Percentiles rank a stretch among this genome's conserved stretches.
Evolutionary conservation across 2,797 vertebrate species (phyloP).

Genomic region (Labroides dimidiatus): DNA sequence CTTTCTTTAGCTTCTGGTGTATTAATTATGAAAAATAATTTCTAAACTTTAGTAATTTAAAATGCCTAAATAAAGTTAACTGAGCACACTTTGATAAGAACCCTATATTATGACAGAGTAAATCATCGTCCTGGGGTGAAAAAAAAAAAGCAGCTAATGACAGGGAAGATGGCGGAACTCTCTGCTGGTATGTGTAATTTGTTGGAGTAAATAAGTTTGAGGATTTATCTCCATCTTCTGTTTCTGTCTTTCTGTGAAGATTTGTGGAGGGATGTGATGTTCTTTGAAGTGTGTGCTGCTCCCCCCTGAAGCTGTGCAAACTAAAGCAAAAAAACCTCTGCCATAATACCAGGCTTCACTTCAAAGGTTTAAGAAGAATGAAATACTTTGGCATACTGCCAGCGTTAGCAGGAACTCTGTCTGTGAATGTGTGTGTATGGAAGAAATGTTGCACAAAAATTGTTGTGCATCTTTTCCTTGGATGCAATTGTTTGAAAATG

Average conservation of each 20-base stretch:
- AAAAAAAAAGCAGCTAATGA: constrained; percentile 38
- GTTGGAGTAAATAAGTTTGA: constrained; percentile 57
- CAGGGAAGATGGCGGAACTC: constrained; percentile 10
- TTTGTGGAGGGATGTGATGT: constrained; percentile 40
- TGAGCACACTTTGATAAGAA: not conserved
- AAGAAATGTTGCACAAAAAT: not conserved
- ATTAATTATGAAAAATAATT: not conserved
- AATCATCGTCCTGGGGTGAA: not conserved
- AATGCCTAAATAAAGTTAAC: constrained; percentile 3
- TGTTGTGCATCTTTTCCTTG: constrained; percentile 5
- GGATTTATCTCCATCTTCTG: constrained; percentile 44
- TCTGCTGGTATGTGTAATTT: constrained; percentile 45
- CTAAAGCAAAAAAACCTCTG: constrained; percentile 50
- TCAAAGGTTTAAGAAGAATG: constrained; percentile 51
- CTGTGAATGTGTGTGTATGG: not conserved
- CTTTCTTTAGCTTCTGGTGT: not conserved
- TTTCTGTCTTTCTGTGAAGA: constrained; percentile 57
- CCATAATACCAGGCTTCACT: constrained; percentile 41
- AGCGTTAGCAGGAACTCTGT: not conserved
- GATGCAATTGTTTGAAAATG: not conserved
- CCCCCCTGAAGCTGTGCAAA: constrained; percentile 45
- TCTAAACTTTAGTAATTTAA: not conserved
- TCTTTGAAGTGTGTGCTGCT: constrained; percentile 57
- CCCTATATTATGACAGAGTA: not conserved
- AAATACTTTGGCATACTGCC: constrained; percentile 45